Evolutionary conservation across 2,113 vertebrate genomes (phyloP), one percentile per base, ranked within the genome.

Genomic region (Athene noctua): DNA sequence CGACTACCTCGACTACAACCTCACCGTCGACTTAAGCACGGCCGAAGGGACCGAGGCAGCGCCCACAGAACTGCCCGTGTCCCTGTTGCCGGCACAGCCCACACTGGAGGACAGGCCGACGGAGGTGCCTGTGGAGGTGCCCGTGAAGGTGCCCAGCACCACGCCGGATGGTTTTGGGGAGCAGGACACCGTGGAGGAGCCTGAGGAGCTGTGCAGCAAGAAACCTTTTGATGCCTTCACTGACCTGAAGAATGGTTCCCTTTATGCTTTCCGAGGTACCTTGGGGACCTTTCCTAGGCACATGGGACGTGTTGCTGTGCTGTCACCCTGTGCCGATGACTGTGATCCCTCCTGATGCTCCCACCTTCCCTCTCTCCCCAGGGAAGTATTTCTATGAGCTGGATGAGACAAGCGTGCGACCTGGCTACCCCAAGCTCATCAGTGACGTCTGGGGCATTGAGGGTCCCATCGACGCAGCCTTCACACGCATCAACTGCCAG

Each of bases 401-500:
- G 94, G 98, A 99, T 42, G 97, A 98, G 79, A 98, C 87, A 26
- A 97, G 98, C 0, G 99, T 99, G 65, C 90, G 95, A 65, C 98
- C 99, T 0, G 99, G 99, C 67, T 99, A 99, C 92, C 99, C 99
- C 61, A 99, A 99, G 88, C 98, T 98, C 82, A 99, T 99, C 82
- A 98, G 93, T 30, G 99, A 99, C 0, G 96, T 99, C 83, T 99
- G 99, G 99, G 99, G 99, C 80, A 99, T 99, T 1, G 97, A 97
- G 13, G 99, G 99, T 14, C 99, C 99, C 11, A 98, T 99, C 1
- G 99, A 99, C 15, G 98, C 99, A 9, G 99, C 99, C 71, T 99
- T 99, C 97, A 99, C 99, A 7, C 99, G 99, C 27, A 97, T 99
- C 97, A 99, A 99, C 98, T 99, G 99, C 94, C 98, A 99, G 95